Evolutionary conservation across 1,140 invertebrate genomes (phyloP).

Genomic region (Aphis gossypii): DNA sequence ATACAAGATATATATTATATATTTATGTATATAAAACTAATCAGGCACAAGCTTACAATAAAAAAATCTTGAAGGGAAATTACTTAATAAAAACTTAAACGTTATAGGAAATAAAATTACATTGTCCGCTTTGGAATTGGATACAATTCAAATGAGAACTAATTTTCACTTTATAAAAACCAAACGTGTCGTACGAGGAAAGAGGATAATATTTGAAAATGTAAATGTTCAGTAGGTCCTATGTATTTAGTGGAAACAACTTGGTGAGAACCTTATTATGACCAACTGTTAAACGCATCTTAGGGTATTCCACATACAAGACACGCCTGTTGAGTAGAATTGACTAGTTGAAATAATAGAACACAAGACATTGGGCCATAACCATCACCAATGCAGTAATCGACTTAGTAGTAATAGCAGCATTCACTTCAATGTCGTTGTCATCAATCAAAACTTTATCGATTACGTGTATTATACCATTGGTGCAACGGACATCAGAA

Average conservation of each 20-base stretch:
- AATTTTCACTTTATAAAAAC: background rate
- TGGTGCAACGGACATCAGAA: slow-evolving; percentile 89
- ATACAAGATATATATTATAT: background rate
- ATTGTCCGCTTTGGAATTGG: slow-evolving; percentile 9
- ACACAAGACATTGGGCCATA: background rate
- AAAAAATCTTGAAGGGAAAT: slow-evolving; percentile 5
- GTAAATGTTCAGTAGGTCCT: background rate
- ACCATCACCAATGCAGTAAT: slow-evolving; percentile 13
- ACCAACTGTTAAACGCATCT: slow-evolving; percentile 13
- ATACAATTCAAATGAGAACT: slow-evolving; percentile 10
- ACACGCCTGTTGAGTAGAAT: slow-evolving; percentile 29
- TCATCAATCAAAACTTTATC: slow-evolving; percentile 82
- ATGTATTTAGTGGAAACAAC: slow-evolving; percentile 22
- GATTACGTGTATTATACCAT: slow-evolving; percentile 92
- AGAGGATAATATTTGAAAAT: slow-evolving; percentile 11
- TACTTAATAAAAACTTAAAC: slow-evolving; percentile 22
- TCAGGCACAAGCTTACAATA: slow-evolving; percentile 53
- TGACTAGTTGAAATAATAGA: slow-evolving; percentile 52
- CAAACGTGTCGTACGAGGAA: background rate
- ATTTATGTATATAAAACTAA: slow-evolving; percentile 42
- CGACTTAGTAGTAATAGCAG: slow-evolving; percentile 1
- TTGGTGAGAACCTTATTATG: background rate
- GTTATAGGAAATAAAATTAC: slow-evolving; percentile 28
- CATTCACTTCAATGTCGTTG: slow-evolving; percentile 80
- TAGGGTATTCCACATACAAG: slow-evolving; percentile 31